These are phyloP conservation scores for Synanthedon formicaeformis DNA, from an alignment of 2,888 invertebrate species.

Conservation along the genomic window DNA sequence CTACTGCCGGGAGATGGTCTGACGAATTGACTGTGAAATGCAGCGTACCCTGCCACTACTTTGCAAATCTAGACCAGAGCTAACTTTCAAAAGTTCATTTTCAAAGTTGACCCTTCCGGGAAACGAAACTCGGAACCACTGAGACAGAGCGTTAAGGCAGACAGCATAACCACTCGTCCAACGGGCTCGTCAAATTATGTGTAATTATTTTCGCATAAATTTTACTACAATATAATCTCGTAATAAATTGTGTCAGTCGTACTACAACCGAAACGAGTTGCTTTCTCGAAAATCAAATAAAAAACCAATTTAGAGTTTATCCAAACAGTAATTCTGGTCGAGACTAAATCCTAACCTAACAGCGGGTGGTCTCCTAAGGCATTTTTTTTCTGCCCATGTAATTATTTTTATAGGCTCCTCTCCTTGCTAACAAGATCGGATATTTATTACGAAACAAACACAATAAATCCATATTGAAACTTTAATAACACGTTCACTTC, in stretches of 20 bases:
- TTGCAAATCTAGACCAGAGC: too few species aligned
- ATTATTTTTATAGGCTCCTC: conserved; percentile 23
- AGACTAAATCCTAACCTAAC: conserved; percentile 5
- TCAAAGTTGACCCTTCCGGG: too few species aligned
- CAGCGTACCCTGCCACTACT: too few species aligned
- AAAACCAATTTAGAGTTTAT: background rate
- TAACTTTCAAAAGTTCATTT: too few species aligned
- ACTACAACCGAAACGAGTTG: background rate
- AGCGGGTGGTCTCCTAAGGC: conserved; percentile 31
- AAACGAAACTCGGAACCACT: too few species aligned
- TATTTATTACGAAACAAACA: conserved; percentile 39
- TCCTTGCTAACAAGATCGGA: conserved; percentile 25
- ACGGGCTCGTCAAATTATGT: too few species aligned
- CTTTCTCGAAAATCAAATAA: background rate
- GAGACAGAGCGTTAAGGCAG: too few species aligned
- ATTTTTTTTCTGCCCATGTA: conserved; percentile 17
- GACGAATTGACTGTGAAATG: too few species aligned
- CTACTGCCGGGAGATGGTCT: too few species aligned
- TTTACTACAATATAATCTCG: background rate
- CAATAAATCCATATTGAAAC: conserved; percentile 40
- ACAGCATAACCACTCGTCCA: too few species aligned
- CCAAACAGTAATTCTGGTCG: background rate
- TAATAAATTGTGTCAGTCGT: background rate
- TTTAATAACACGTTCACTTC: conserved; percentile 26
- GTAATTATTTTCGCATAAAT: too few species aligned